Percentiles rank a stretch among this genome's conserved stretches.
Evolutionary conservation across 2,113 vertebrate genomes (phyloP).

Genomic region (Isichthys henryi): DNA sequence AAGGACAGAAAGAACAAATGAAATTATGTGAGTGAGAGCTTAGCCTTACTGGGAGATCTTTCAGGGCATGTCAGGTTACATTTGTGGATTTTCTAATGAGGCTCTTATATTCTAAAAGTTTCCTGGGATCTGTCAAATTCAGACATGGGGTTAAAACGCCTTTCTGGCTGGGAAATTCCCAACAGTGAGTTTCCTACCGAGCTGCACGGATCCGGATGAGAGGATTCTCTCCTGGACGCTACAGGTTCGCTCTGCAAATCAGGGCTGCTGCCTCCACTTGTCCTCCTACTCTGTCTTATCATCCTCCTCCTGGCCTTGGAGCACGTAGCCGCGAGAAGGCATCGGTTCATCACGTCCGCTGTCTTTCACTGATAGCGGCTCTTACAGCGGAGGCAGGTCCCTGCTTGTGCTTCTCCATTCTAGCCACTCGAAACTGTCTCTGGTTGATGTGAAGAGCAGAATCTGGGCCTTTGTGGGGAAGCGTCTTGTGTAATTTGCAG

Average conservation of each 20-base stretch:
- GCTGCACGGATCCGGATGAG: background rate
- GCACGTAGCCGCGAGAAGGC: background rate
- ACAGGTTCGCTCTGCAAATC: background rate
- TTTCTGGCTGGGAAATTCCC: background rate
- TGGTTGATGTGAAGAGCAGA: background rate
- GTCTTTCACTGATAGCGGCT: background rate
- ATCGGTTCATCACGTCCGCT: background rate
- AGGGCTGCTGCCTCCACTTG: background rate
- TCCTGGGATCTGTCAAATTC: background rate
- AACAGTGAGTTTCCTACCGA: background rate
- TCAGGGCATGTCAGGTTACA: background rate
- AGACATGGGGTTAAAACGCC: background rate
- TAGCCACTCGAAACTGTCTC: background rate
- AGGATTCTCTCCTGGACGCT: background rate
- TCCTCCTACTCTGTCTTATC: background rate
- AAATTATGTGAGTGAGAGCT: background rate
- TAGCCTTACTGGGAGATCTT: no score
- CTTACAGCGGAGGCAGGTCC: background rate
- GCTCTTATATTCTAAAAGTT: background rate
- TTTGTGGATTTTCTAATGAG: background rate
- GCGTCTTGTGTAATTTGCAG: background rate
- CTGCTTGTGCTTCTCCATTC: background rate
- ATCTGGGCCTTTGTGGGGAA: background rate
- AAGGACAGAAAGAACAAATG: background rate
- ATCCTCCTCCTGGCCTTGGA: background rate